phyloP scores from a whole-genome alignment of 2,113 vertebrate genomes.

The Pelusios castaneus region DNA sequence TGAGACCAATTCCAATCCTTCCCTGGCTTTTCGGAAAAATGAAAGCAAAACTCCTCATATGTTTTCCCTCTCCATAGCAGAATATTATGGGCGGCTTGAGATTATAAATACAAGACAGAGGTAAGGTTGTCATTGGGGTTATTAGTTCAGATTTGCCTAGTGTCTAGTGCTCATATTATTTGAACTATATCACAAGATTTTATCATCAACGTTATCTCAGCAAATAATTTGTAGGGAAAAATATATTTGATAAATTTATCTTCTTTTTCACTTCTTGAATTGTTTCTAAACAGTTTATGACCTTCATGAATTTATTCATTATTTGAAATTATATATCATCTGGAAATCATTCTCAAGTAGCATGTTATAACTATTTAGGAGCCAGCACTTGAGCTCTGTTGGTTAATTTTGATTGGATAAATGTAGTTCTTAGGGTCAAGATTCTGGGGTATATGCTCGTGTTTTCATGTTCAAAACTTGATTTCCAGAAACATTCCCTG shows the following conservation, averaged over 20 bases:
- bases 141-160: neutral
- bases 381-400: neutral
- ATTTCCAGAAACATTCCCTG: slow-evolving; percentile 17
- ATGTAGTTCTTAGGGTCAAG: neutral
- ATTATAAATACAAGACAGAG: neutral
- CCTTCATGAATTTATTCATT: neutral
- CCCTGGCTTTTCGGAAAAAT: neutral
- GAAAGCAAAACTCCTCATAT: neutral
- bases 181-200: neutral
- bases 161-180: neutral
- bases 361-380: neutral
- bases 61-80: neutral
- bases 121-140: neutral
- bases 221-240: neutral
- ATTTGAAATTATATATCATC: neutral
- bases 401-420: neutral
- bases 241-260: neutral
- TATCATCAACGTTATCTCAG: neutral
- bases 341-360: slow-evolving; percentile 16
- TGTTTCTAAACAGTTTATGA: neutral
- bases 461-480: neutral
- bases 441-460: neutral
- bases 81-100: neutral
- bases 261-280: neutral
- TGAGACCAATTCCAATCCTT: neutral